Percentiles rank a stretch among this genome's conserved stretches.
These are phyloP conservation scores for Forbesichthys agassizii DNA, from an alignment of 2,113 vertebrate species.

Conservation along the genomic window DNA sequence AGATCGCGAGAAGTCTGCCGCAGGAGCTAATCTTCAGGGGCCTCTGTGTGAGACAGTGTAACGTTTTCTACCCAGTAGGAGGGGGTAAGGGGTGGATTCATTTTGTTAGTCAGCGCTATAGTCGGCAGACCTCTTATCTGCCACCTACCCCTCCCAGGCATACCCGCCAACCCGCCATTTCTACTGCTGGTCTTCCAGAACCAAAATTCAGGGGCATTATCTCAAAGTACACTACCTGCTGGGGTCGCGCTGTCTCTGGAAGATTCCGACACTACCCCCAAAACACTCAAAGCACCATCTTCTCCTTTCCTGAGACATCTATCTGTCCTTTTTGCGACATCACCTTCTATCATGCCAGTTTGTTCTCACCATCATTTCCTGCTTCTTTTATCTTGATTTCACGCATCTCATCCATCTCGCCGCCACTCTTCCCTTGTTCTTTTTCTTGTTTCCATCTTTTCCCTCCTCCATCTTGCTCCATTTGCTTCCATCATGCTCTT, in stretches of 20 bases:
- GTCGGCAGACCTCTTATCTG: conserved; percentile 57
- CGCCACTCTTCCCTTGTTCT: conserved; percentile 2
- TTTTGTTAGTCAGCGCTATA: conserved; percentile 17
- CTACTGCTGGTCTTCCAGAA: conserved; percentile 18
- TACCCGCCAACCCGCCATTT: conserved; percentile 24
- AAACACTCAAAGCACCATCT: background rate
- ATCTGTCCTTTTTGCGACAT: background rate
- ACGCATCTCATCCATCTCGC: background rate
- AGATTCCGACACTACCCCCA: background rate
- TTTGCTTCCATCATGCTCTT: background rate
- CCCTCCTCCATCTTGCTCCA: background rate
- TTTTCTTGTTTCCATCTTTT: conserved; percentile 4
- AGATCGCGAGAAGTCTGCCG: conserved; percentile 29
- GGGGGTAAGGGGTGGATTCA: background rate
- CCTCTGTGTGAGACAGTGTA: conserved; percentile 15
- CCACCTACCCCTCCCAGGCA: too few species aligned
- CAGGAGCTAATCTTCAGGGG: conserved; percentile 44
- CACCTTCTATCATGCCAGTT: too few species aligned
- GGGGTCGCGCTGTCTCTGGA: conserved; percentile 5
- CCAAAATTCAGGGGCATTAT: conserved; percentile 45
- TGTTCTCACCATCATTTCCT: conserved; percentile 8
- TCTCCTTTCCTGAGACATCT: background rate
- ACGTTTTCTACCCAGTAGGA: conserved; percentile 7
- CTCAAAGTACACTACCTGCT: conserved; percentile 44
- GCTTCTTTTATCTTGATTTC: background rate